These are phyloP conservation scores for Syngnathoides biaculeatus DNA, from an alignment of 2,113 vertebrate species.

Conservation along the genomic window DNA sequence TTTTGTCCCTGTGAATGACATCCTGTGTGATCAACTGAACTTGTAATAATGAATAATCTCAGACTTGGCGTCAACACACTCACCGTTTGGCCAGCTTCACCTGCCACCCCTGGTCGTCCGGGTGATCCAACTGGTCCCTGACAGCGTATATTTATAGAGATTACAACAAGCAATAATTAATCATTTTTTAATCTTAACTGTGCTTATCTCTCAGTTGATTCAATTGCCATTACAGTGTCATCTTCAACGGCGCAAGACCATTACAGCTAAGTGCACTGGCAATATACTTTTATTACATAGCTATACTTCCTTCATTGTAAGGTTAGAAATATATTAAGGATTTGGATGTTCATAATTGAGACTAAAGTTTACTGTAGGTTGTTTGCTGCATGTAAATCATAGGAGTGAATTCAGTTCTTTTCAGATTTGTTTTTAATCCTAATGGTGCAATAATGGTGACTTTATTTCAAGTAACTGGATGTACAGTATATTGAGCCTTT, in stretches of 20 bases:
- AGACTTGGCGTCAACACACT: conserved; percentile 24
- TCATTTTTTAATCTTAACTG: too few relatives aligned
- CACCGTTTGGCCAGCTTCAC: conserved; percentile 84
- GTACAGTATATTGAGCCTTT: neutral
- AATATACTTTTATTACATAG: neutral
- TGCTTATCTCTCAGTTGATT: neutral
- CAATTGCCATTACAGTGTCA: neutral
- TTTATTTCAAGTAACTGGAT: neutral
- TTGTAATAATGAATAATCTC: neutral
- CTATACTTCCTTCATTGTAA: neutral
- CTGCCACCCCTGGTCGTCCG: conserved; percentile 79
- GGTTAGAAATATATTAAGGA: neutral
- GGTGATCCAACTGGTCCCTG: conserved; percentile 82
- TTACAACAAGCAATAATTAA: neutral
- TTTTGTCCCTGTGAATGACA: conserved; percentile 80
- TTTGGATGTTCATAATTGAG: neutral
- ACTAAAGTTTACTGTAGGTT: neutral
- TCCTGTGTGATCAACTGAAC: neutral
- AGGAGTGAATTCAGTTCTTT: neutral
- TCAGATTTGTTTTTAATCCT: neutral
- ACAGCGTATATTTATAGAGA: conserved; percentile 16
- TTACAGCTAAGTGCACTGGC: neutral
- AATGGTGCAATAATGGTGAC: neutral
- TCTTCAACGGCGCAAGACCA: neutral
- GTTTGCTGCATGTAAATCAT: neutral